Evolutionary conservation across 1,140 invertebrate species (phyloP), one percentile per base, ranked within the genome.

Genomic region (Spodoptera frugiperda): DNA sequence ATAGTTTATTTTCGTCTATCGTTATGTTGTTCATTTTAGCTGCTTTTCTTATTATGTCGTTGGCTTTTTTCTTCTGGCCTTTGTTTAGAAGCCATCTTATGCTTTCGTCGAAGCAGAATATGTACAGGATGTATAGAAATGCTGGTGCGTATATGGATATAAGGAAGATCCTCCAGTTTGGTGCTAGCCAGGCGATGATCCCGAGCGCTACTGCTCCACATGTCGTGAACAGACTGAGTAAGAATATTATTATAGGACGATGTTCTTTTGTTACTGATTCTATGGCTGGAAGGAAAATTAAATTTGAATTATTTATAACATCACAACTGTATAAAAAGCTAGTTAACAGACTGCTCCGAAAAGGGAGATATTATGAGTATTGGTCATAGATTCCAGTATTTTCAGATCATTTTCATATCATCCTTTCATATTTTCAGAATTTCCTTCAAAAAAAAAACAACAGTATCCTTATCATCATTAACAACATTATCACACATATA

Each of bases 1-100:
- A 81, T 21, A 93, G 61, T n/a, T 71, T 49, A 5, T 72, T 78
- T 55, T 80, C 81, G 9, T 91, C 87, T 5, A 92, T 9, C 9
- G 75, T 55, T 12, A 87, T 81, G 51, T 88, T 88, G 55, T 90
- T 92, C 3, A 77, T 87, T n/a, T 84, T 83, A 0, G 89, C 86
- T n/a, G 84, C 85, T 51, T 89, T 89, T 48, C 87, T 44, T 63
- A 93, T 61, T 33, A 91, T 82, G 0, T 21, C 14, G 48, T 85
- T 49, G 0, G 91, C 90, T 80, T 88, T 67, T 1, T 85, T 75
- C 80, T 88, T 92, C 19, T 78, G 79, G 4, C 88, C 88, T 76
- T 96, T 96, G 0, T 95, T 95, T 48, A 97, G 84, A 6, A 97
- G 91, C 97, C 97, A 98, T 79, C 92, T 84, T 12, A 89, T 87